These are phyloP conservation scores for Enteromius trimaculatus DNA, from an alignment of 2,797 vertebrate genomes.

Conservation along the genomic window DNA sequence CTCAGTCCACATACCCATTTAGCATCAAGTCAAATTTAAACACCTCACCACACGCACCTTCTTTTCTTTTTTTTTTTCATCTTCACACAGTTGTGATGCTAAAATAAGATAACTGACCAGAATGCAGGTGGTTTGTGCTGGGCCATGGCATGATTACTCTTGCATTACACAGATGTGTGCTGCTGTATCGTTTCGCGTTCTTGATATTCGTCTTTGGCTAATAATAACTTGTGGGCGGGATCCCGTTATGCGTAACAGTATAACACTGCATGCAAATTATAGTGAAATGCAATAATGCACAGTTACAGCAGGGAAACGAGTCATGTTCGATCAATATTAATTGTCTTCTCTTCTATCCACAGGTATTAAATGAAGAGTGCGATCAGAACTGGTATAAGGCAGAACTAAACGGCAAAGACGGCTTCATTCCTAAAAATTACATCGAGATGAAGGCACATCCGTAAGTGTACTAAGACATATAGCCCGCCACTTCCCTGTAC, in stretches of 20 bases:
- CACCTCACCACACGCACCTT: not conserved
- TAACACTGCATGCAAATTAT: not conserved
- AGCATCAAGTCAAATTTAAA: not conserved
- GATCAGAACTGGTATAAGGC: slow-evolving; percentile 99
- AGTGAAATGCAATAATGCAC: not conserved
- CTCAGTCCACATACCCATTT: not conserved
- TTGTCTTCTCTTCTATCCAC: slow-evolving; percentile 33
- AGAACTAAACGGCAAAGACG: slow-evolving; percentile 95
- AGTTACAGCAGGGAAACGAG: not conserved
- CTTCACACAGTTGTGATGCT: slow-evolving; percentile 5
- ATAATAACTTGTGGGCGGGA: not conserved
- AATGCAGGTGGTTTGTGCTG: not conserved
- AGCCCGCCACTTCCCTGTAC: not conserved
- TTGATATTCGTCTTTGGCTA: not conserved
- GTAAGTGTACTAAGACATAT: slow-evolving; percentile 81
- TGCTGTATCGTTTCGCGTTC: not conserved
- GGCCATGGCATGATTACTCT: not conserved
- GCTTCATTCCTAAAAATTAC: slow-evolving; percentile 99
- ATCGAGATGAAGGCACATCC: slow-evolving; percentile 99
- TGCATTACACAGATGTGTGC: not conserved
- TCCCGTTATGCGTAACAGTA: not conserved
- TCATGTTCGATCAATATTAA: slow-evolving; percentile 1
- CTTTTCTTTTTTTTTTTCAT: not conserved
- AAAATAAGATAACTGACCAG: slow-evolving; percentile 1
- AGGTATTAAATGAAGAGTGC: slow-evolving; percentile 99